Evolutionary conservation across 2,797 vertebrate genomes (phyloP).

Genomic region (Cetoscarus ocellatus): DNA sequence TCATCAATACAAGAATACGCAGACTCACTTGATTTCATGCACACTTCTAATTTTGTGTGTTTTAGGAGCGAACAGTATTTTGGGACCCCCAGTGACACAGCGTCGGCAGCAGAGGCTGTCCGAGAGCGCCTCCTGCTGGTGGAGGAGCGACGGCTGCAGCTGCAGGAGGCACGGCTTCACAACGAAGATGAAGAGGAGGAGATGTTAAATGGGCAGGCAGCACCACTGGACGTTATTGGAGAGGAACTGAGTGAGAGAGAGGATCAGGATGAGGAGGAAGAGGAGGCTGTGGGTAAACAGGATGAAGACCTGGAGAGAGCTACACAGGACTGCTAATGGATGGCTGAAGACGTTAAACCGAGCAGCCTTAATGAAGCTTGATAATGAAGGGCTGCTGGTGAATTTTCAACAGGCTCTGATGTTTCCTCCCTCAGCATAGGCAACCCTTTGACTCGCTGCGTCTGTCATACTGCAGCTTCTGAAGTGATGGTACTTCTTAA

Average conservation of each 20-base stretch:
- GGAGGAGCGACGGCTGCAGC: conserved; percentile 90
- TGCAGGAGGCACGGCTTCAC: conserved; percentile 63
- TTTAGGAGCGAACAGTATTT: conserved; percentile 97
- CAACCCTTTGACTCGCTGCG: not conserved
- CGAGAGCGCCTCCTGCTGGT: conserved; percentile 96
- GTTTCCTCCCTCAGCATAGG: not conserved
- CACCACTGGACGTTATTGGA: conserved; percentile 81
- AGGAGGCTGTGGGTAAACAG: conserved; percentile 40
- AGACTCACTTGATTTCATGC: not conserved
- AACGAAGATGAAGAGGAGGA: conserved; percentile 42
- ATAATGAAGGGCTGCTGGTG: conserved; percentile 43
- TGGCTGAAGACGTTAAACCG: conserved; percentile 8
- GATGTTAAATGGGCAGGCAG: conserved; percentile 59
- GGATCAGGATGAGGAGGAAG: conserved; percentile 79
- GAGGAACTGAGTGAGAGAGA: conserved; percentile 87
- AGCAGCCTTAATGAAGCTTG: conserved; percentile 55
- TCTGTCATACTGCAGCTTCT: conserved; percentile 18
- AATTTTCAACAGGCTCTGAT: not conserved
- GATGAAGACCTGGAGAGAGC: conserved; percentile 58
- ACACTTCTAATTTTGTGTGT: not conserved
- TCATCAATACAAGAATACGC: not conserved
- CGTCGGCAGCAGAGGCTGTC: conserved; percentile 92
- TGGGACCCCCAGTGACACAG: conserved; percentile 94
- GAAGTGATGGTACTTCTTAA: conserved; percentile 10
- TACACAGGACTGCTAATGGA: conserved; percentile 69